Evolutionary conservation across 2,113 vertebrate genomes (phyloP).

Genomic region (Bombycilla garrulus): DNA sequence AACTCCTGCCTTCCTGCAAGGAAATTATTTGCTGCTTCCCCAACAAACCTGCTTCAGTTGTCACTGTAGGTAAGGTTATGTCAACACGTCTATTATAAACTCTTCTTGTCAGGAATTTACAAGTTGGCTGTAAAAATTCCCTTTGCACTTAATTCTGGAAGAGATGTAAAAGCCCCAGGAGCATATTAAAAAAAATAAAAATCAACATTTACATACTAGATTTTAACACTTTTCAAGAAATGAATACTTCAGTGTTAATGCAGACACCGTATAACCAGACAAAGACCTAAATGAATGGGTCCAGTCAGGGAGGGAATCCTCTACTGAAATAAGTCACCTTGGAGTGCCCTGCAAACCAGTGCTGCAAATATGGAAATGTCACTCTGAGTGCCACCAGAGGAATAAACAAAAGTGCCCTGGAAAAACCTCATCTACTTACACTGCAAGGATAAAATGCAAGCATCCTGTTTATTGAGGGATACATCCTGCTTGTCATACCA

Average conservation of each 20-base stretch:
- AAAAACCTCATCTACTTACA: not conserved
- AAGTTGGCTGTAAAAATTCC: conserved; percentile 56
- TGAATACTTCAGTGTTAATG: not conserved
- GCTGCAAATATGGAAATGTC: not conserved
- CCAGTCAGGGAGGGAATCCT: not conserved
- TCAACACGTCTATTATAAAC: conserved; percentile 67
- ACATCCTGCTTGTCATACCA: not conserved
- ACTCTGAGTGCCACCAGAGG: not conserved
- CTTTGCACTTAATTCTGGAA: conserved; percentile 49
- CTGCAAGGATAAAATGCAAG: not conserved
- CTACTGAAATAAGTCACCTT: not conserved
- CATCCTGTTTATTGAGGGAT: not conserved
- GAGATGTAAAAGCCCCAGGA: conserved; percentile 27
- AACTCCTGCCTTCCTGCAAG: conserved; percentile 32
- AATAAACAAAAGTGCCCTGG: not conserved
- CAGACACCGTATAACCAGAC: not conserved
- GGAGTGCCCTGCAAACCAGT: not conserved
- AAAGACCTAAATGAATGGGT: not conserved
- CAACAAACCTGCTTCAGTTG: conserved; percentile 49
- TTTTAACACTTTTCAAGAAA: conserved; percentile 50
- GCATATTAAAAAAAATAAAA: not conserved
- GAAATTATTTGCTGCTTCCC: conserved; percentile 49
- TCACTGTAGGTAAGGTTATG: conserved; percentile 62
- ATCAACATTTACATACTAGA: not conserved
- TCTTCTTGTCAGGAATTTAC: conserved; percentile 66